Evolutionary conservation across 2,888 invertebrate species (phyloP), one percentile per base, ranked within the genome.

Genomic region (Calliphora vomitoria): DNA sequence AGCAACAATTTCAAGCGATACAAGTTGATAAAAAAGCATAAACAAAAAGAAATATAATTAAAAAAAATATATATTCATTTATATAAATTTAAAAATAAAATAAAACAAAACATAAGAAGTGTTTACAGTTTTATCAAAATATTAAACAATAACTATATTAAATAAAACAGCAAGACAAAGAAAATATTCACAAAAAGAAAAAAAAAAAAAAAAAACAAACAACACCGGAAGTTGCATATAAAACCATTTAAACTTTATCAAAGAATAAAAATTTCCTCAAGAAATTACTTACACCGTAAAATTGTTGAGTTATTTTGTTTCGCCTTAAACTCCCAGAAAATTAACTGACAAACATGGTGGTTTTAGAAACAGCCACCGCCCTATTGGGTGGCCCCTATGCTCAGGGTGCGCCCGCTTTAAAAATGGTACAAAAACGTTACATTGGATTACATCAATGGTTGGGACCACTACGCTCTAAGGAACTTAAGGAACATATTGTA

Each of bases 391-490:
- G 96, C 88, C 95, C 96, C 88, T 97, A 97, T 94, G 96, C 97
- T 92, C 97, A 97, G 94, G 96, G 96, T 90, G 96, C 96, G 91
- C 96, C 97, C 92, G 97, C 97, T 91, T 95, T 97, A 94, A 98
- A 98, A 96, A 96, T 98, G 95, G 95, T 98, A 94, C 97, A 97
- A 92, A 98, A 98, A 95, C 95, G 98, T 92, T 98, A 97, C 94
- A 97, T 98, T 94, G 97, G 97, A 95, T 95, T 98, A 93, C 98
- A 98, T 94, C 97, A 97, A 94, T 97, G 97, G 97, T 95, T 98
- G 93, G 97, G 97, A 92, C 98, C 98, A 90, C 95, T 96, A 92
- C 95, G 97, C 90, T 95, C 95, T 93, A 97, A 97, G 95, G 97
- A 97, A 95, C 95, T 96, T 92, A 96, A 96, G 94, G 95, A 96